Conservation (phyloP, 1,140 invertebrate genomes). For the Tetramorium parvispinum region DNA sequence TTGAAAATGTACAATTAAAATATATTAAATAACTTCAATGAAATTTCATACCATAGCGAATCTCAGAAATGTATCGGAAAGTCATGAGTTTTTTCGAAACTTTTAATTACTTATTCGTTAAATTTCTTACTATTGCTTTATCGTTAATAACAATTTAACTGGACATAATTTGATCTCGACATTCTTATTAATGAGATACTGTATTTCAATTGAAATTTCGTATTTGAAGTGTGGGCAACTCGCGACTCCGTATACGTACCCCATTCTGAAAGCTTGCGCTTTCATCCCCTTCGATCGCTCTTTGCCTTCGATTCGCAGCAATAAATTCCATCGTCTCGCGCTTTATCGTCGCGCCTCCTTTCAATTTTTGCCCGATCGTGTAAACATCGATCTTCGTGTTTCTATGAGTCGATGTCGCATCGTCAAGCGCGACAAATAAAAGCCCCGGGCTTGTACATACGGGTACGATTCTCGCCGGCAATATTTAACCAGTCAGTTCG, state of each 20-base stretch:
- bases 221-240: not conserved
- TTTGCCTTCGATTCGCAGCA: not conserved
- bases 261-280: not conserved
- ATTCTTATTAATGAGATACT: not conserved
- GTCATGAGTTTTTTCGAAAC: not conserved
- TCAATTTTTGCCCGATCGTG: conserved; percentile 16
- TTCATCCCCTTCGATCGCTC: not conserved
- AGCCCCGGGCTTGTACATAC: not conserved
- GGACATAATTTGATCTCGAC: not conserved
- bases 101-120: not conserved
- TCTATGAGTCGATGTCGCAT: conserved; percentile 30
- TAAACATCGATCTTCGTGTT: conserved; percentile 53
- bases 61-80: not conserved
- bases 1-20: not conserved
- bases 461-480: conserved; percentile 37
- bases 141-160: not conserved
- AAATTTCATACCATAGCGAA: not conserved
- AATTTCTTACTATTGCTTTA: not conserved
- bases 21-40: not conserved
- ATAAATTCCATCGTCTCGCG: conserved; percentile 32
- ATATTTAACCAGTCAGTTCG: conserved; percentile 58
- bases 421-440: conserved; percentile 51
- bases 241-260: not conserved
- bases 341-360: conserved; percentile 18
- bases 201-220: not conserved